These are phyloP conservation scores for Hyposoter didymator DNA, from an alignment of 2,888 invertebrate genomes.

Conservation along the genomic window DNA sequence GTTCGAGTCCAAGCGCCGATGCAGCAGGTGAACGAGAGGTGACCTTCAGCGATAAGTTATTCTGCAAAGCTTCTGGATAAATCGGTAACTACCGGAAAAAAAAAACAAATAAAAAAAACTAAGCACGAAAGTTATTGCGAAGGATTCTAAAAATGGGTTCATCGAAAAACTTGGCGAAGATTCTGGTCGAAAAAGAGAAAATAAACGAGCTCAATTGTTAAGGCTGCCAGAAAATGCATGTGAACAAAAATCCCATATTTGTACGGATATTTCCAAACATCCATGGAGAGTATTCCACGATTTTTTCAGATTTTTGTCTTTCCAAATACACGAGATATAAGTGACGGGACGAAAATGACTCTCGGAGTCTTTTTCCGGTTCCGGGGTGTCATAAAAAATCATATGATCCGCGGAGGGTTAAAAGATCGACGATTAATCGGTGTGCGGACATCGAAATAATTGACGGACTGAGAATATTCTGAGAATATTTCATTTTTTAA, in stretches of 20 bases:
- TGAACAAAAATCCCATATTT: constrained; percentile 51
- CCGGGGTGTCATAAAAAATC: too few relatives aligned
- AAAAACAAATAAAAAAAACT: constrained; percentile 6
- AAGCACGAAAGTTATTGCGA: neutral
- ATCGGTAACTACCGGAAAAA: neutral
- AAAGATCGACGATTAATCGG: too few relatives aligned
- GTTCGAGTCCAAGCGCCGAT: neutral
- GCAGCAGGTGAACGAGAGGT: neutral
- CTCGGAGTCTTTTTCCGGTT: too few relatives aligned
- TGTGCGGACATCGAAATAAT: too few relatives aligned
- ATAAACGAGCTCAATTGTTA: neutral
- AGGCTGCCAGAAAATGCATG: constrained; percentile 25
- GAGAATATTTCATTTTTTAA: too few relatives aligned
- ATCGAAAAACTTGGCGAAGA: constrained; percentile 15
- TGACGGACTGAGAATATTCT: too few relatives aligned
- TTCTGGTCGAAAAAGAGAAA: neutral
- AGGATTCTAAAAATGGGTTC: neutral
- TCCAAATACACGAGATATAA: too few relatives aligned
- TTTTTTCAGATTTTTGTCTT: too few relatives aligned
- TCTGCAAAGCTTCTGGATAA: constrained; percentile 13
- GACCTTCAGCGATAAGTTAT: constrained; percentile 16
- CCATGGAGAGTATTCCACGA: too few relatives aligned
- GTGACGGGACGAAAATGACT: too few relatives aligned
- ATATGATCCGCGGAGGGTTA: too few relatives aligned
- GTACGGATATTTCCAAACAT: constrained; percentile 66